Conservation (phyloP, 2,888 invertebrate genomes). For the Dinocampus coccinellae region DNA sequence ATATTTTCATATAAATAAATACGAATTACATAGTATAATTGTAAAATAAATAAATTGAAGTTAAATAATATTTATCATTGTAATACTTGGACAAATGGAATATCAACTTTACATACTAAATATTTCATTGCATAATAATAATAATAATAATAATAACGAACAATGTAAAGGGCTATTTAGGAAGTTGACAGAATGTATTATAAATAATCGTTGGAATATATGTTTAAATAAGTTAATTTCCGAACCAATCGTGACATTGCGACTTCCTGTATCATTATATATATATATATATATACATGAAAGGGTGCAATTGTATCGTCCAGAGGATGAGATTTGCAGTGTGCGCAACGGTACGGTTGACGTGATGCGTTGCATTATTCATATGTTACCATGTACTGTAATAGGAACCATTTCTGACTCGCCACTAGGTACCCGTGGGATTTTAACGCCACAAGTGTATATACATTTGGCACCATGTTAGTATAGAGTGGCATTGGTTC, state of each 20-base stretch:
- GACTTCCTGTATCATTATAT: constrained; percentile 34
- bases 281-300: too few relatives aligned
- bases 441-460: constrained; percentile 39
- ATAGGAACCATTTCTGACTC: constrained; percentile 55
- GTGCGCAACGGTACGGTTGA: constrained; percentile 57
- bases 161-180: not conserved
- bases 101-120: too few relatives aligned
- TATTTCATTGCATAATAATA: not conserved
- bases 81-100: too few relatives aligned
- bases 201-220: constrained; percentile 11
- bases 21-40: too few relatives aligned
- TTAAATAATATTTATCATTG: too few relatives aligned
- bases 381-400: constrained; percentile 57
- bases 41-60: too few relatives aligned
- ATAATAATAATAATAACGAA: not conserved
- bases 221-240: constrained; percentile 45
- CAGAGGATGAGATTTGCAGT: constrained; percentile 60
- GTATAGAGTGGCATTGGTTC: not conserved
- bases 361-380: constrained; percentile 66
- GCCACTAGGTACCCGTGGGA: constrained; percentile 48
- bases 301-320: constrained; percentile 45
- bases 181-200: not conserved
- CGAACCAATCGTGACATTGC: constrained; percentile 46
- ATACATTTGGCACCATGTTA: constrained; percentile 17
- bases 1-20: too few relatives aligned